Evolutionary conservation across 2,797 vertebrate genomes (phyloP).

Genomic region (Ispidina picta): DNA sequence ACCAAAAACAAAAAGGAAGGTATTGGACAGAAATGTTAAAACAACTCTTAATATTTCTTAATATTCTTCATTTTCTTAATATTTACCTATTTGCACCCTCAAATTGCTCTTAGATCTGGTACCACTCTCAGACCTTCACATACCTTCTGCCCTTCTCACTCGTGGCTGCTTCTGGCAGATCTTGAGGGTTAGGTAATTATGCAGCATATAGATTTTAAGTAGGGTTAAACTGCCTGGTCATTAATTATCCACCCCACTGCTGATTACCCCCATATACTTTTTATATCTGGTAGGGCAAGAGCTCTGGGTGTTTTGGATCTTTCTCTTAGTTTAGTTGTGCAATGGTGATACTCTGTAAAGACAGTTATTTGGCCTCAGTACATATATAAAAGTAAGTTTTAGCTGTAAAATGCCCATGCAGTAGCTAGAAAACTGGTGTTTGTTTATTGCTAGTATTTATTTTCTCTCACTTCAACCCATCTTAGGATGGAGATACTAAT

Average conservation of each 20-base stretch:
- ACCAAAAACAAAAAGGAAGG: neutral
- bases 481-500: fast-evolving
- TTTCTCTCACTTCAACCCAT: neutral
- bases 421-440: neutral
- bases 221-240: neutral
- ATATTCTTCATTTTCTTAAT: neutral
- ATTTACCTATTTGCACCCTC: neutral
- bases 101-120: neutral
- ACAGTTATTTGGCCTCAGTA: neutral
- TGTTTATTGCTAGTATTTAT: neutral
- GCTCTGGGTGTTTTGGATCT: neutral
- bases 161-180: neutral
- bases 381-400: fast-evolving
- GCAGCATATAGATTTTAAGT: neutral
- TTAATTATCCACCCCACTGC: neutral
- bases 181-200: neutral
- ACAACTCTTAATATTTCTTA: no score
- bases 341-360: neutral
- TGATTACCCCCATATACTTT: neutral
- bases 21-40: neutral
- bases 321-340: neutral
- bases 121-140: neutral
- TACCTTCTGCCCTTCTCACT: neutral
- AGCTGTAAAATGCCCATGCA: fast-evolving
- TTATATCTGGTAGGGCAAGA: neutral